Evolutionary conservation across 2,797 vertebrate genomes (phyloP).

Genomic region (Enteromius treurensis): DNA sequence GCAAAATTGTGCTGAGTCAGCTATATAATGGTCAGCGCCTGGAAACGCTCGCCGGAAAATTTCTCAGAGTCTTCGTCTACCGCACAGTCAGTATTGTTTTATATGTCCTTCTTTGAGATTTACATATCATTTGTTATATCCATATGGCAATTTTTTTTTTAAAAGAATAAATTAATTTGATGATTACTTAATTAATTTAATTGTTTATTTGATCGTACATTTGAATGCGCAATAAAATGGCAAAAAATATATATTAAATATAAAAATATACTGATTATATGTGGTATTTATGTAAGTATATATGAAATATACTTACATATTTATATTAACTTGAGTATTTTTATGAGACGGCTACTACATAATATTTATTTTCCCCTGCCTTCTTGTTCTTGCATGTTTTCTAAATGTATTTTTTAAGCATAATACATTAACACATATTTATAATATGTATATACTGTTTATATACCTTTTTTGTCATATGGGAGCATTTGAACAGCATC

Average conservation of each 20-base stretch:
- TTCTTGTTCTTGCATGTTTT: not conserved
- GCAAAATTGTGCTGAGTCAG: slow-evolving; percentile 86
- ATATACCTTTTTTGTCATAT: not conserved
- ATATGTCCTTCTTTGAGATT: not conserved
- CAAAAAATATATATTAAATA: not conserved
- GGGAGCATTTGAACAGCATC: not conserved
- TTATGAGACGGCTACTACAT: not conserved
- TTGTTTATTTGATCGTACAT: not conserved
- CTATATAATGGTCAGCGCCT: slow-evolving; percentile 93
- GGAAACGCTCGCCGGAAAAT: slow-evolving; percentile 90
- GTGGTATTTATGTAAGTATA: too few species aligned
- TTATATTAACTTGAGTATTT: too few species aligned
- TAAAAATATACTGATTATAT: not conserved
- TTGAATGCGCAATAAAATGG: too few species aligned
- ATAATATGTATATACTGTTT: not conserved
- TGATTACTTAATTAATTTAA: not conserved
- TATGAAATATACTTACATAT: too few species aligned
- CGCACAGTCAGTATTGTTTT: slow-evolving; percentile 85
- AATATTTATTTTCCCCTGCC: not conserved
- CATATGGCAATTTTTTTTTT: not conserved
- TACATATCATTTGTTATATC: not conserved
- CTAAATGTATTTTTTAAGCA: not conserved
- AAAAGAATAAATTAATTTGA: not conserved
- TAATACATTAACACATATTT: not conserved
- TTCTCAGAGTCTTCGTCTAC: slow-evolving; percentile 94